Conservation (phyloP, 2,888 invertebrate species). For the Heptascelio sp. region DNA sequence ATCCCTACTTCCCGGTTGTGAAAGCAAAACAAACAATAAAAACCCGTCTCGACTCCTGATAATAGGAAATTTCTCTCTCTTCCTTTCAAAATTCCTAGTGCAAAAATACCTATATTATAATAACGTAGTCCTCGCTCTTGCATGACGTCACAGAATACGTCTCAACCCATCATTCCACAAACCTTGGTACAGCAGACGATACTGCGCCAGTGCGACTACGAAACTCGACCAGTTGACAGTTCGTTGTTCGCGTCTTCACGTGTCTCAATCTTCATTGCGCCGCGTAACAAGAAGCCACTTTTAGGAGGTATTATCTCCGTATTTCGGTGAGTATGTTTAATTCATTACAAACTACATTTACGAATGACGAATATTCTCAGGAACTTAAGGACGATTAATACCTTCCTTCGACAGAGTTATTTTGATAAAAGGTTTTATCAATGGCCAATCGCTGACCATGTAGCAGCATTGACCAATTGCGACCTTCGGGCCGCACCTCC, state of each 20-base stretch:
- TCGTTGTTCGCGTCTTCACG: conserved; percentile 80
- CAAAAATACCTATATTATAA: no score
- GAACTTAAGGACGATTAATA: conserved; percentile 40
- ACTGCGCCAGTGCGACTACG: conserved; percentile 78
- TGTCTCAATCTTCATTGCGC: conserved; percentile 80
- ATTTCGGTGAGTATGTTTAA: conserved; percentile 80
- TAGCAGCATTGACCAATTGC: conserved; percentile 76
- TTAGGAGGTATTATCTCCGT: conserved; percentile 80
- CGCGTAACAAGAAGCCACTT: conserved; percentile 80
- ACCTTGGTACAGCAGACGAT: conserved; percentile 80
- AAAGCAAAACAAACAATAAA: no score
- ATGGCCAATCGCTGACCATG: conserved; percentile 76
- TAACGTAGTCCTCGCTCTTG: background rate
- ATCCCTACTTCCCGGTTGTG: no score
- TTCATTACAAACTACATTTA: background rate
- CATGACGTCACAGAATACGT: conserved; percentile 27
- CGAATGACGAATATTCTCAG: background rate
- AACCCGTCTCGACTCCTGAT: no score
- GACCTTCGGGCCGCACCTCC: conserved; percentile 42
- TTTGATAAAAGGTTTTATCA: conserved; percentile 77
- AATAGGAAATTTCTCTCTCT: no score
- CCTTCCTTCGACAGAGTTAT: conserved; percentile 57
- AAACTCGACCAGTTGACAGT: conserved; percentile 78
- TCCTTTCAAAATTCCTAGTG: background rate
- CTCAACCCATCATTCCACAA: conserved; percentile 37